phyloP scores from a whole-genome alignment of 1,140 invertebrate genomes.

The Helicoverpa zea region DNA sequence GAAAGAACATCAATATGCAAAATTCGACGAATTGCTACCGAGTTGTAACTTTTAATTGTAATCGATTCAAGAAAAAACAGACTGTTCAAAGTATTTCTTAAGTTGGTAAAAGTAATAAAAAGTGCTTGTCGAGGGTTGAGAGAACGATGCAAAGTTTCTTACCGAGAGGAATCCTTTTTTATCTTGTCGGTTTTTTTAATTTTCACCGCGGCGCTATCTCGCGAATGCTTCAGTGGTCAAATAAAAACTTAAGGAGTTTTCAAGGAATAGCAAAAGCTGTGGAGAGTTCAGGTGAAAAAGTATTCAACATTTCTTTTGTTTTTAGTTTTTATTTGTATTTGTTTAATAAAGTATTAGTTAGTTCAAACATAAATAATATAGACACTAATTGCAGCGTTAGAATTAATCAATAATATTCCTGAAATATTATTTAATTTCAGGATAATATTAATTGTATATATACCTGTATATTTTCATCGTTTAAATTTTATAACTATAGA shows the following conservation, averaged over 20 bases:
- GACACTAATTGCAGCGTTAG: not conserved
- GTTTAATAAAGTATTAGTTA: not conserved
- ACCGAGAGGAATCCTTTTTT: constrained; percentile 66
- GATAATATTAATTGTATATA: not conserved
- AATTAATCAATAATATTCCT: not conserved
- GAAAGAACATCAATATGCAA: not conserved
- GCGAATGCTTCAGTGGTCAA: constrained; percentile 86
- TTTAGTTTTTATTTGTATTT: not conserved
- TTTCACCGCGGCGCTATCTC: constrained; percentile 84
- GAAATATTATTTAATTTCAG: not conserved
- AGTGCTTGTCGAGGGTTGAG: constrained; percentile 54
- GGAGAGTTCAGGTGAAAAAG: constrained; percentile 39
- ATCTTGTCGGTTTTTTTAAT: constrained; percentile 78
- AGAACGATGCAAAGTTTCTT: constrained; percentile 62
- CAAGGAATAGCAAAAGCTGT: constrained; percentile 55
- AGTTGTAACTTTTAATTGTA: constrained; percentile 53
- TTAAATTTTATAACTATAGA: constrained; percentile 5
- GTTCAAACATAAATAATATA: too few relatives aligned
- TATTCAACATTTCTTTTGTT: constrained; percentile 9
- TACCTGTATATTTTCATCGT: not conserved
- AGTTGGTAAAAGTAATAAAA: constrained; percentile 66
- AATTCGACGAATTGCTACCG: constrained; percentile 26
- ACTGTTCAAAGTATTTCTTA: constrained; percentile 55
- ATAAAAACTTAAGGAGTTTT: constrained; percentile 85
- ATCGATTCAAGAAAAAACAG: constrained; percentile 54